Conservation (phyloP, 1,140 invertebrate genomes). For the Achroia grisella region DNA sequence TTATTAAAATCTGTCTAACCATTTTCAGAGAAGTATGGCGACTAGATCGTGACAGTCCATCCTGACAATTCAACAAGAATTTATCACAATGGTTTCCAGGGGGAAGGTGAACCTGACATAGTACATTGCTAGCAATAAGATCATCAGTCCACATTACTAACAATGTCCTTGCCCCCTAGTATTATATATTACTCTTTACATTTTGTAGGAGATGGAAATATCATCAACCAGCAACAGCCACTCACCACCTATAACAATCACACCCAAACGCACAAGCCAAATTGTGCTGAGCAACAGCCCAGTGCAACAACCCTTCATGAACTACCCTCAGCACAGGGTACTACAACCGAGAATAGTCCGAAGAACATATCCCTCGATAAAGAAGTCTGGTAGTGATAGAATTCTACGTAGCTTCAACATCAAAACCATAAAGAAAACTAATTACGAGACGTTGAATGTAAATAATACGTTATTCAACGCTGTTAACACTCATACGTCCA, state of each 20-base stretch:
- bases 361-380: constrained; percentile 5
- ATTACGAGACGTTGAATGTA: background rate
- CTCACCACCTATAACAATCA: constrained; percentile 34
- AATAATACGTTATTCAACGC: background rate
- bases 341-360: background rate
- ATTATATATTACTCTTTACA: background rate
- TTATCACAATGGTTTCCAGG: no score
- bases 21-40: no score
- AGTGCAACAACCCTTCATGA: constrained; percentile 6
- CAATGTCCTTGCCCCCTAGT: no score
- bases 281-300: constrained; percentile 15
- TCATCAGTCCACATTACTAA: no score
- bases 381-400: constrained; percentile 22
- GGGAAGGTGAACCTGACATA: no score
- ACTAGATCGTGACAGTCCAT: no score
- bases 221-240: constrained; percentile 18
- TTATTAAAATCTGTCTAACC: no score
- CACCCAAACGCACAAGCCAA: constrained; percentile 25
- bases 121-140: no score
- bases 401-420: constrained; percentile 38
- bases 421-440: constrained; percentile 7
- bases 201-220: constrained; percentile 23
- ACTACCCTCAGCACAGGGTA: constrained; percentile 5
- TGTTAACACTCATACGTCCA: constrained; percentile 10
- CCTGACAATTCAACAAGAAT: no score